Conservation (phyloP, 2,888 invertebrate genomes). For the Encarsia formosa region DNA sequence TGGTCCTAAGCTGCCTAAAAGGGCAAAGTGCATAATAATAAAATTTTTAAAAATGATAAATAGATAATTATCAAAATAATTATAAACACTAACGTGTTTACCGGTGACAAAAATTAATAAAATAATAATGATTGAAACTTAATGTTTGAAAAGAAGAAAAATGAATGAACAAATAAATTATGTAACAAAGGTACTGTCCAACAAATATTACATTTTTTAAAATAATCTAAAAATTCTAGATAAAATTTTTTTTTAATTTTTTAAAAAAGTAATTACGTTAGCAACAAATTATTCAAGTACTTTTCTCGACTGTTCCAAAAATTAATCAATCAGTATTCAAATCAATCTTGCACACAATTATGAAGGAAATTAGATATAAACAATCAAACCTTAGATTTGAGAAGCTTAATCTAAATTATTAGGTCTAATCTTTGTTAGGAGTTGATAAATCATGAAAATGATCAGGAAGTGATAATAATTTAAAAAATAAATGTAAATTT, state of each 20-base stretch:
- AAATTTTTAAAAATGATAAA: constrained; percentile 26
- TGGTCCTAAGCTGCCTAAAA: constrained; percentile 41
- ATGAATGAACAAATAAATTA: constrained; percentile 3
- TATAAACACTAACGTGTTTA: constrained; percentile 34
- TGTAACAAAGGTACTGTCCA: constrained; percentile 34
- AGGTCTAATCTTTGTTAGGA: no score
- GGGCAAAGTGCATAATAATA: constrained; percentile 47
- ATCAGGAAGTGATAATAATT: no score
- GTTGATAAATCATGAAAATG: no score
- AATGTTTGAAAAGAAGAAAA: constrained; percentile 23
- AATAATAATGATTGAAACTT: constrained; percentile 16
- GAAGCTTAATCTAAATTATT: no score
- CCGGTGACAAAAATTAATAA: constrained; percentile 38
- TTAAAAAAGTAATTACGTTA: constrained; percentile 39
- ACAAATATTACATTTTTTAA: constrained; percentile 38
- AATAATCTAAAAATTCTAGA: constrained; percentile 41
- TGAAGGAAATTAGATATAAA: no score
- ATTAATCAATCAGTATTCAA: no score
- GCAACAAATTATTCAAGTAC: no score
- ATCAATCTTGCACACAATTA: no score
- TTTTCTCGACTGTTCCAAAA: no score
- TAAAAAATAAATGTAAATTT: no score
- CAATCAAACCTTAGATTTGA: no score
- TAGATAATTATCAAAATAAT: constrained; percentile 36
- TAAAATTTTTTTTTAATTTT: constrained; percentile 36